Percentiles rank a stretch among this genome's conserved stretches.
phyloP scores from a whole-genome alignment of 2,888 invertebrate genomes.

The Scaptomyza polygonia region DNA sequence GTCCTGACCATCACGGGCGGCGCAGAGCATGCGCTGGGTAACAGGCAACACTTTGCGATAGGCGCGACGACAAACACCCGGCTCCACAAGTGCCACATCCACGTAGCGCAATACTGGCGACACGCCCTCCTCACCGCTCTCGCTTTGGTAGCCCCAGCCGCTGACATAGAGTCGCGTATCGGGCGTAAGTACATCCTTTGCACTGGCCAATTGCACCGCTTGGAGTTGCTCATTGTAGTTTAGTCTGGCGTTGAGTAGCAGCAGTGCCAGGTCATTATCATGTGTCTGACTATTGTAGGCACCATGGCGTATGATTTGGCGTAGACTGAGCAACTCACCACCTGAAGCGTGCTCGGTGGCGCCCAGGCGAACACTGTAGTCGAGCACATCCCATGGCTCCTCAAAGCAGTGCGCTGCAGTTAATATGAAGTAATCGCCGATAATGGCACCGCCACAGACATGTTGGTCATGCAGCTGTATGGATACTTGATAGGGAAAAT shows the following conservation, averaged over 20 bases:
- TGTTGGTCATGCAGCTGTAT: constrained; percentile 61
- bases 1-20: constrained; percentile 74
- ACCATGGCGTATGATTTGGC: constrained; percentile 67
- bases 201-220: constrained; percentile 63
- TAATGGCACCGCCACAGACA: constrained; percentile 76
- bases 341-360: constrained; percentile 67
- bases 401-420: constrained; percentile 80
- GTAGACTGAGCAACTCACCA: constrained; percentile 67
- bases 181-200: constrained; percentile 39
- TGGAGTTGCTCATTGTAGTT: constrained; percentile 60
- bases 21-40: constrained; percentile 77
- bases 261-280: constrained; percentile 77
- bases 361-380: constrained; percentile 72
- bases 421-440: constrained; percentile 59
- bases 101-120: constrained; percentile 67
- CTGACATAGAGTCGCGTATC: constrained; percentile 66
- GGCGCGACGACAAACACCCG: constrained; percentile 50
- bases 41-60: constrained; percentile 71
- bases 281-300: constrained; percentile 63
- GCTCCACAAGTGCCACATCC: constrained; percentile 62
- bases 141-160: constrained; percentile 77
- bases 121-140: constrained; percentile 56
- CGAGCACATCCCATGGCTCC: constrained; percentile 45
- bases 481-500: constrained; percentile 71
- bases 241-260: constrained; percentile 67